Conservation (phyloP, 2,888 invertebrate species). For the Melanchra persicariae region DNA sequence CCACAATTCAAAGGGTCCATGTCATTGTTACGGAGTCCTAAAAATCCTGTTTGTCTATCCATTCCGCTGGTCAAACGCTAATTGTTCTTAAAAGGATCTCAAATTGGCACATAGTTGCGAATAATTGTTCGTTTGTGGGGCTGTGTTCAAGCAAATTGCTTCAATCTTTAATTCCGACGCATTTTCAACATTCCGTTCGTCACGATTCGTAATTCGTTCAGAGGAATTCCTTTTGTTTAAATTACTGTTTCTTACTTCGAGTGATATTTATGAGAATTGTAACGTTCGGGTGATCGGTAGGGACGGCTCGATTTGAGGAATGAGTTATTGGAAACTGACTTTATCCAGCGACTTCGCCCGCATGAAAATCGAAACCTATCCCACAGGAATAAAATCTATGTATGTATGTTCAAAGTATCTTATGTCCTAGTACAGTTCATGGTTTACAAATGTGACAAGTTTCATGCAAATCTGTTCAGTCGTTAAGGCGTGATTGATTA, state of each 20-base stretch:
- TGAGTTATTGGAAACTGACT: background rate
- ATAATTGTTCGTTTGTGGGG: conserved; percentile 39
- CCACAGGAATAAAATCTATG: background rate
- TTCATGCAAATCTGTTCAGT: too few relatives aligned
- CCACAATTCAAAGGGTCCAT: background rate
- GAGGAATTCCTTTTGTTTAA: conserved; percentile 43
- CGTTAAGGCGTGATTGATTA: too few relatives aligned
- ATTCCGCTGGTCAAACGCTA: conserved; percentile 71
- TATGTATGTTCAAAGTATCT: too few relatives aligned
- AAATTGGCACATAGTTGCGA: conserved; percentile 69
- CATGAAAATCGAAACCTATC: background rate
- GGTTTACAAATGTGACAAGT: too few relatives aligned
- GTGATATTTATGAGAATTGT: conserved; percentile 30
- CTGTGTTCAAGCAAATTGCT: conserved; percentile 43
- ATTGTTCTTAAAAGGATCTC: conserved; percentile 78
- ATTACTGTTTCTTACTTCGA: conserved; percentile 17
- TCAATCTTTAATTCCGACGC: conserved; percentile 39
- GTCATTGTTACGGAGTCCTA: conserved; percentile 41
- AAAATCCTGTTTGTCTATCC: conserved; percentile 71
- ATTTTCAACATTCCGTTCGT: conserved; percentile 39
- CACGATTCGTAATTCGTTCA: conserved; percentile 33
- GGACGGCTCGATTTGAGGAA: background rate
- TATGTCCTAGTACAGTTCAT: too few relatives aligned
- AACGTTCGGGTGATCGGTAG: conserved; percentile 6
- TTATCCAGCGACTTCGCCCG: background rate